Conservation (phyloP, 2,888 invertebrate genomes). For the Ochlodes sylvanus region DNA sequence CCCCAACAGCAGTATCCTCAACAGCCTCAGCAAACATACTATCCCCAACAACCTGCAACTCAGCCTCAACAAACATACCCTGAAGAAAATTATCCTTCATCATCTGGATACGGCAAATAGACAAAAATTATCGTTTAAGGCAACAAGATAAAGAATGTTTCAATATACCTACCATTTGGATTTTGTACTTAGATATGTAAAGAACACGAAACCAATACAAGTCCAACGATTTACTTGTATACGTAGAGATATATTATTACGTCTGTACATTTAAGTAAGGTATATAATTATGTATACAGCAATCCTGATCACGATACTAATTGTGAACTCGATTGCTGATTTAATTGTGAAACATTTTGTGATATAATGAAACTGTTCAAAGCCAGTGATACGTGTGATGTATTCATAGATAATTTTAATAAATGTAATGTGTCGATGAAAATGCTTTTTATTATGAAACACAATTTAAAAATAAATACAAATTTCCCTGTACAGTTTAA, state of each 20-base stretch:
- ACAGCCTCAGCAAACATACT: conserved; percentile 35
- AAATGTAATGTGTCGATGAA: conserved; percentile 40
- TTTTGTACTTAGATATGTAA: conserved; percentile 10
- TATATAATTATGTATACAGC: conserved; percentile 58
- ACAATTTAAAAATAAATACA: neutral
- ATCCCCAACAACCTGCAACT: conserved; percentile 30
- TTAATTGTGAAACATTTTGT: conserved; percentile 44
- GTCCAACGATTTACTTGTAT: conserved; percentile 32
- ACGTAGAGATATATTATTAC: conserved; percentile 29
- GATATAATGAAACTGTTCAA: conserved; percentile 44
- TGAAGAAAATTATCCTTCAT: conserved; percentile 43
- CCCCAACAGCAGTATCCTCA: conserved; percentile 36
- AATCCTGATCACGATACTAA: conserved; percentile 70
- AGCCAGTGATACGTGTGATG: conserved; percentile 50
- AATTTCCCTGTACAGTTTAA: too few relatives aligned
- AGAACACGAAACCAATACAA: conserved; percentile 15
- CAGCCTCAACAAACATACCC: conserved; percentile 41
- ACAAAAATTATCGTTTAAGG: neutral
- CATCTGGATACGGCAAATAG: conserved; percentile 40
- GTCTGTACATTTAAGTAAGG: conserved; percentile 30
- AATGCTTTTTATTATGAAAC: neutral
- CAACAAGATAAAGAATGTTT: conserved; percentile 21
- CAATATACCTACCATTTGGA: conserved; percentile 18
- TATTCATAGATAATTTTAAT: conserved; percentile 47
- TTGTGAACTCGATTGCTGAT: conserved; percentile 77